Evolutionary conservation across 2,888 invertebrate genomes (phyloP).

Genomic region (Reticulitermes lucifugus): DNA sequence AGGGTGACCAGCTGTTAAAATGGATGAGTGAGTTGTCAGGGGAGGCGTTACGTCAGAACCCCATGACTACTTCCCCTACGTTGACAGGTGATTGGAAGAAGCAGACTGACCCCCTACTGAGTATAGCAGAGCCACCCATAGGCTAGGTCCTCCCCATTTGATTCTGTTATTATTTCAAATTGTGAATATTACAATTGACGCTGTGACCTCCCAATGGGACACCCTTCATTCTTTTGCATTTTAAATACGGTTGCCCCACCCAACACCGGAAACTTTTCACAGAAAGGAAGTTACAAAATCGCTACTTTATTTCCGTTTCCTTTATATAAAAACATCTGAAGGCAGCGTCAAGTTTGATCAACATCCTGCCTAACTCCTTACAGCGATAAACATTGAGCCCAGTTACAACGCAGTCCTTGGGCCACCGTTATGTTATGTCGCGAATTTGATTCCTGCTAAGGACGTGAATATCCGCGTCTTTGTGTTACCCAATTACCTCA

Average conservation of each 20-base stretch:
- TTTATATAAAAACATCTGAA: neutral
- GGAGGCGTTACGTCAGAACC: slow-evolving; percentile 11
- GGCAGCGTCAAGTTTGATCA: too few species aligned
- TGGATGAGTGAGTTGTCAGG: slow-evolving; percentile 30
- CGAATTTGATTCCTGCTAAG: too few species aligned
- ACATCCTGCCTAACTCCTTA: too few species aligned
- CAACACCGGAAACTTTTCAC: slow-evolving; percentile 13
- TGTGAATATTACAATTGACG: neutral
- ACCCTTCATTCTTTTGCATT: neutral
- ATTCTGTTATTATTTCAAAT: slow-evolving; percentile 15
- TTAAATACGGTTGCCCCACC: too few species aligned
- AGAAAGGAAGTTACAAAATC: slow-evolving; percentile 12
- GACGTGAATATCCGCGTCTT: too few species aligned
- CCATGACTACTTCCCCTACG: neutral
- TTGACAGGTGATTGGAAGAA: slow-evolving; percentile 30
- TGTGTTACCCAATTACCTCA: too few species aligned
- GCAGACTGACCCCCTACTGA: neutral
- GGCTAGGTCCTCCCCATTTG: neutral
- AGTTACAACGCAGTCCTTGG: too few species aligned
- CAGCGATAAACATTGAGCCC: too few species aligned
- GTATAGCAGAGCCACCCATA: neutral
- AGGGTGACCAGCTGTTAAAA: slow-evolving; percentile 24
- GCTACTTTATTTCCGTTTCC: slow-evolving; percentile 14
- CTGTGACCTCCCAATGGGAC: neutral
- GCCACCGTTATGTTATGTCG: too few species aligned